Percentiles rank a stretch among this genome's conserved stretches.
These are phyloP conservation scores for human DNA, from an alignment of 2,113 vertebrate species.

Conservation along the genomic window DNA sequence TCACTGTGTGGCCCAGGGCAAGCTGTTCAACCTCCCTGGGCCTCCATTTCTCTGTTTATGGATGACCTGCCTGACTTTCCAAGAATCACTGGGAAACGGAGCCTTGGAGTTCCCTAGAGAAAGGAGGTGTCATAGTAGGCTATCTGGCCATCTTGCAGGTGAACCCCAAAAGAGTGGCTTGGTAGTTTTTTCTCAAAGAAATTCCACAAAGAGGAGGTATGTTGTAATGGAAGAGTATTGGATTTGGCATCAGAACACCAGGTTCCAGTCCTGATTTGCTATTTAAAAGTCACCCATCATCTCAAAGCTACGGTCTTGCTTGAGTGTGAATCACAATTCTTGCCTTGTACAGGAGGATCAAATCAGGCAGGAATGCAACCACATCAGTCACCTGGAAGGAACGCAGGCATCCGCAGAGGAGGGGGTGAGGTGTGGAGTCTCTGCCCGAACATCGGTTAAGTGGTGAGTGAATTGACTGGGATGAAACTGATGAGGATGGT, in stretches of 20 bases:
- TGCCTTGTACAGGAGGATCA: neutral
- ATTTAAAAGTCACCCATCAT: neutral
- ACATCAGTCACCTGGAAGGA: accelerated
- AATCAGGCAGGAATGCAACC: accelerated
- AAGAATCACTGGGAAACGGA: neutral
- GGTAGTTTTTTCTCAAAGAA: neutral
- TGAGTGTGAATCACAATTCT: neutral
- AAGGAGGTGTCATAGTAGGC: neutral
- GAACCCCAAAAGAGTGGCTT: neutral
- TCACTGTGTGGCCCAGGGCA: neutral
- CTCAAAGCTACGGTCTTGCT: accelerated
- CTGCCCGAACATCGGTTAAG: accelerated
- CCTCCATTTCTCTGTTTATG: neutral
- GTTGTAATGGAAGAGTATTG: neutral
- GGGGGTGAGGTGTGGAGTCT: neutral
- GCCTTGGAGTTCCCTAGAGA: neutral
- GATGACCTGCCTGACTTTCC: neutral
- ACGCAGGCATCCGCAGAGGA: accelerated
- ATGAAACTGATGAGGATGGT: accelerated
- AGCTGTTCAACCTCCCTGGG: neutral
- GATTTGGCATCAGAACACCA: neutral
- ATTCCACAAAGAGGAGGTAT: too few species aligned
- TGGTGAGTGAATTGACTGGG: accelerated
- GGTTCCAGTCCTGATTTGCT: neutral
- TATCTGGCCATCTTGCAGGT: neutral